phyloP scores from a whole-genome alignment of 2,113 vertebrate genomes.

The Paramormyrops kingsleyae region DNA sequence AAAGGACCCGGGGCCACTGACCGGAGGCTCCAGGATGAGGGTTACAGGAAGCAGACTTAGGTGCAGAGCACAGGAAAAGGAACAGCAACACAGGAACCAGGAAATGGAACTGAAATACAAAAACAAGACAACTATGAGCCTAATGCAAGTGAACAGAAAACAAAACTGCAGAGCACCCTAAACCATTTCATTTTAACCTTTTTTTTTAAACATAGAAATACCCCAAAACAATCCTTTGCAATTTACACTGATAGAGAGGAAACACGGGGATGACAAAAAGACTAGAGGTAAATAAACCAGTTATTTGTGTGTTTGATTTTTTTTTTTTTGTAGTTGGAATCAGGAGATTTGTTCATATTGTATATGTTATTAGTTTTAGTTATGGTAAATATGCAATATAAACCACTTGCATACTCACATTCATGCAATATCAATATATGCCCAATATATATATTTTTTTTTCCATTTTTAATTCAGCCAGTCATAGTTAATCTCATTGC shows the following conservation, averaged over 20 bases:
- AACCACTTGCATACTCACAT: background rate
- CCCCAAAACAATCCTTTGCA: background rate
- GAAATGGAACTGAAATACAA: background rate
- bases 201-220: background rate
- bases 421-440: background rate
- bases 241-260: background rate
- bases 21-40: background rate
- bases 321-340: background rate
- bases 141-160: background rate
- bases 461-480: conserved; percentile 6
- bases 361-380: background rate
- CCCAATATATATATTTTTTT: background rate
- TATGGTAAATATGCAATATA: background rate
- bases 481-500: background rate
- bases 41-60: background rate
- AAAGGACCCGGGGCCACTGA: background rate
- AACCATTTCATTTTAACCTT: background rate
- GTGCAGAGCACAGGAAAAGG: background rate
- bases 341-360: background rate
- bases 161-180: background rate
- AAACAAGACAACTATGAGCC: background rate
- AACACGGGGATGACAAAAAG: background rate
- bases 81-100: background rate
- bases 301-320: background rate
- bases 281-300: background rate